A percentile compares a stretch with the other conserved stretches of the same genome.
Conservation (phyloP, 2,797 vertebrate genomes). For the Botia almorhae region DNA sequence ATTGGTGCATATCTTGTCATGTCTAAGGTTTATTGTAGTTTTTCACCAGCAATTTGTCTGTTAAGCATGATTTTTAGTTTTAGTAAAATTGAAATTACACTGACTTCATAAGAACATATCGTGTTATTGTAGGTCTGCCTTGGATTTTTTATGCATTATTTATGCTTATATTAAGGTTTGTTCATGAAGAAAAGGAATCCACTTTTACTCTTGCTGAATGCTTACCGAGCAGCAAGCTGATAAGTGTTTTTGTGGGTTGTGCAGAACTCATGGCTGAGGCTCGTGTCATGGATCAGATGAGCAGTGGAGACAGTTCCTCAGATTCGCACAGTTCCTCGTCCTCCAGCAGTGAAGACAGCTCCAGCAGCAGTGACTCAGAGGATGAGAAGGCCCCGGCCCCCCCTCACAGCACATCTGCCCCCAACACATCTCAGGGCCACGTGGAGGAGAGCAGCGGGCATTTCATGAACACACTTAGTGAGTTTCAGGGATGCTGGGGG, state of each 20-base stretch:
- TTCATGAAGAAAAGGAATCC: no score
- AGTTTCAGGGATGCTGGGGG: slow-evolving; percentile 68
- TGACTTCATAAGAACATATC: no score
- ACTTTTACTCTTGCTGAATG: neutral
- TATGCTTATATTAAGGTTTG: no score
- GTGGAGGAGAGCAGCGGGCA: slow-evolving; percentile 79
- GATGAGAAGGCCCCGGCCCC: slow-evolving; percentile 72
- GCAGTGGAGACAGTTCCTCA: slow-evolving; percentile 91
- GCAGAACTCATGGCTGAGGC: slow-evolving; percentile 96
- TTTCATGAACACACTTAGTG: slow-evolving; percentile 93
- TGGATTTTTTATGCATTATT: no score
- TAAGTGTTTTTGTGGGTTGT: neutral
- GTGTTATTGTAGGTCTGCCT: no score
- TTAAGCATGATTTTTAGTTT: no score
- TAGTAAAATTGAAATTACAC: no score
- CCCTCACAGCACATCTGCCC: slow-evolving; percentile 74
- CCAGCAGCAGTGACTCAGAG: slow-evolving; percentile 92
- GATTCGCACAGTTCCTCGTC: slow-evolving; percentile 92
- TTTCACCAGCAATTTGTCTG: no score
- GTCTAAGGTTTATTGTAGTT: no score
- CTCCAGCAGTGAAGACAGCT: slow-evolving; percentile 89
- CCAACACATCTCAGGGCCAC: slow-evolving; percentile 65
- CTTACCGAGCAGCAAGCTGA: neutral
- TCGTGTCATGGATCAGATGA: slow-evolving; percentile 92
- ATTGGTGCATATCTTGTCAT: no score